Conservation (phyloP, 53 echinoderm and acorn worm genomes). For the Luidia sarsii region DNA sequence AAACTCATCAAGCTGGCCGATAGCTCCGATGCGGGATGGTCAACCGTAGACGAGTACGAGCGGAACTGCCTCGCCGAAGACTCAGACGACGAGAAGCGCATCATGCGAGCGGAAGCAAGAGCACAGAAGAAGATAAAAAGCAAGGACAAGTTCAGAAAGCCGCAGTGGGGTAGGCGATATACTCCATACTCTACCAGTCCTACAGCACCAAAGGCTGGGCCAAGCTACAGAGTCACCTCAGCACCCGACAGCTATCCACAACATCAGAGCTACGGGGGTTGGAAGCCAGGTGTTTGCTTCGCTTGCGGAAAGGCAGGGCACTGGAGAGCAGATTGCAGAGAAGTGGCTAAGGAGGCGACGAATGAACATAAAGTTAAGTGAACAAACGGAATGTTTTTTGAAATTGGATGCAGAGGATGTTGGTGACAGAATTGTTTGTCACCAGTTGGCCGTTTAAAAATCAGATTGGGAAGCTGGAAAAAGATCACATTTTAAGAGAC, state of each 20-base stretch:
- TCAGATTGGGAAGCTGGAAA: no score
- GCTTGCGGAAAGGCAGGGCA: no score
- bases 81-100: conserved; percentile 24
- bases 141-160: neutral
- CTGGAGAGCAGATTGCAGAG: no score
- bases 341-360: no score
- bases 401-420: no score
- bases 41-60: conserved; percentile 28
- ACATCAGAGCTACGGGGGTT: neutral
- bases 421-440: no score
- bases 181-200: neutral
- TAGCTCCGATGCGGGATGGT: conserved; percentile 16
- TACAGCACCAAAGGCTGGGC: neutral
- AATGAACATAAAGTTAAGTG: no score
- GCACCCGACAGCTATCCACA: neutral
- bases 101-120: conserved; percentile 14
- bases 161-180: neutral
- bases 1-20: conserved; percentile 37
- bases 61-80: conserved; percentile 29
- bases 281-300: no score
- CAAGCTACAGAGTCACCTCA: neutral
- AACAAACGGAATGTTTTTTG: no score
- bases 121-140: neutral
- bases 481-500: no score
- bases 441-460: no score